These are phyloP conservation scores for Parnassius smintheus DNA, from an alignment of 2,888 invertebrate genomes.

Conservation along the genomic window DNA sequence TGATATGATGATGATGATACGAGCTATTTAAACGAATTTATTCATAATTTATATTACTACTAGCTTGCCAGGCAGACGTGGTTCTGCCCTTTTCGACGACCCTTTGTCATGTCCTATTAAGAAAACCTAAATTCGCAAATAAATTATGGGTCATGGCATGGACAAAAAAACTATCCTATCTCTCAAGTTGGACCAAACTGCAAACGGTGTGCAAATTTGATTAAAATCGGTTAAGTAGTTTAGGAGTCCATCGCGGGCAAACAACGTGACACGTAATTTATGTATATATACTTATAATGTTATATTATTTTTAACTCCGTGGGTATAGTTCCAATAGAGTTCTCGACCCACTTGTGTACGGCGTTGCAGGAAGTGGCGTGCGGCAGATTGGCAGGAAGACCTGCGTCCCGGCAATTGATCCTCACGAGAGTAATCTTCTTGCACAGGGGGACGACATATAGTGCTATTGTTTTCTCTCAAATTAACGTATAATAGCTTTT, in stretches of 20 bases:
- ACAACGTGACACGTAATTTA: background rate
- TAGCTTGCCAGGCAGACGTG: too few species aligned
- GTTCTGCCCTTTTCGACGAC: too few species aligned
- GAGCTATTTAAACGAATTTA: background rate
- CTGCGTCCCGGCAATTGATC: slow-evolving; percentile 37
- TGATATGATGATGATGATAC: background rate
- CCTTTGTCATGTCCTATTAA: too few species aligned
- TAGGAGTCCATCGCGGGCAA: too few species aligned
- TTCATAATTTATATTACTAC: background rate
- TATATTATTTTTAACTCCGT: slow-evolving; percentile 6
- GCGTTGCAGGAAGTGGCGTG: slow-evolving; percentile 31
- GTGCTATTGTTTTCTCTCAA: background rate
- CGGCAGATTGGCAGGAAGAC: slow-evolving; percentile 35
- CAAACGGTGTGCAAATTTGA: too few species aligned
- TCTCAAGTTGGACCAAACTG: too few species aligned
- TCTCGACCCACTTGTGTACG: slow-evolving; percentile 29
- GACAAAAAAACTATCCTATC: too few species aligned
- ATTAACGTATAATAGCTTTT: background rate
- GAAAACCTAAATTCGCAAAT: too few species aligned
- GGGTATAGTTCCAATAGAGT: slow-evolving; percentile 20
- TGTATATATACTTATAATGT: background rate
- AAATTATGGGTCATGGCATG: too few species aligned
- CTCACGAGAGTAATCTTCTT: slow-evolving; percentile 28
- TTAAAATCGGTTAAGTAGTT: too few species aligned
- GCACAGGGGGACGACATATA: slow-evolving; percentile 21